phyloP scores from a whole-genome alignment of 1,140 invertebrate genomes.

The Drosophila chauvacae region DNA sequence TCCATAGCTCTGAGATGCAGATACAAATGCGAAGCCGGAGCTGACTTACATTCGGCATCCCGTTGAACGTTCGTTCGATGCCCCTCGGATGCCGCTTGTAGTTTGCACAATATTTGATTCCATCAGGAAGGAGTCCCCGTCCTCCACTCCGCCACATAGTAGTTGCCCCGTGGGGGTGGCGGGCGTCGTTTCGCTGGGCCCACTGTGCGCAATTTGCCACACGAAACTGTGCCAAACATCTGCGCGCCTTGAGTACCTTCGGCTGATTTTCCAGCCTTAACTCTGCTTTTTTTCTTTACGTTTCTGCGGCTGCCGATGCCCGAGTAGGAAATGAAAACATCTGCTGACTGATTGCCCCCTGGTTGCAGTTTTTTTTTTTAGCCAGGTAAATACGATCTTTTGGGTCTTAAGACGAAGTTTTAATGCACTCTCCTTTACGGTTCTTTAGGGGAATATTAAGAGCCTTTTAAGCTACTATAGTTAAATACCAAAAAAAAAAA shows the following conservation, averaged over 20 bases:
- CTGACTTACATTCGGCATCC: slow-evolving; percentile 59
- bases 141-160: not conserved
- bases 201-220: slow-evolving; percentile 81
- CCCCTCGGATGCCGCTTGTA: slow-evolving; percentile 65
- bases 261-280: slow-evolving; percentile 45
- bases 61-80: slow-evolving; percentile 77
- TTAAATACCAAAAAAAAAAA: too few species aligned
- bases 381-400: slow-evolving; percentile 14
- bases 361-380: slow-evolving; percentile 46
- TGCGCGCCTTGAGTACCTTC: slow-evolving; percentile 69
- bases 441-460: not conserved
- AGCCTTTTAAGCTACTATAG: too few species aligned
- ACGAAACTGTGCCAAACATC: slow-evolving; percentile 82
- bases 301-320: slow-evolving; percentile 39
- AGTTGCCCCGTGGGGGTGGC: slow-evolving; percentile 24
- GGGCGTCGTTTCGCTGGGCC: slow-evolving; percentile 53
- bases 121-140: slow-evolving; percentile 46
- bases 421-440: slow-evolving; percentile 8
- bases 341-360: slow-evolving; percentile 83
- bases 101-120: slow-evolving; percentile 83
- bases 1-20: slow-evolving; percentile 22
- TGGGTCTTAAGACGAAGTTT: not conserved
- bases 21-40: slow-evolving; percentile 41
- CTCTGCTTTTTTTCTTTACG: slow-evolving; percentile 40
- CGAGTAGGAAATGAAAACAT: slow-evolving; percentile 82